Conservation (phyloP, 2,113 vertebrate species). For the Phoxinus phoxinus region DNA sequence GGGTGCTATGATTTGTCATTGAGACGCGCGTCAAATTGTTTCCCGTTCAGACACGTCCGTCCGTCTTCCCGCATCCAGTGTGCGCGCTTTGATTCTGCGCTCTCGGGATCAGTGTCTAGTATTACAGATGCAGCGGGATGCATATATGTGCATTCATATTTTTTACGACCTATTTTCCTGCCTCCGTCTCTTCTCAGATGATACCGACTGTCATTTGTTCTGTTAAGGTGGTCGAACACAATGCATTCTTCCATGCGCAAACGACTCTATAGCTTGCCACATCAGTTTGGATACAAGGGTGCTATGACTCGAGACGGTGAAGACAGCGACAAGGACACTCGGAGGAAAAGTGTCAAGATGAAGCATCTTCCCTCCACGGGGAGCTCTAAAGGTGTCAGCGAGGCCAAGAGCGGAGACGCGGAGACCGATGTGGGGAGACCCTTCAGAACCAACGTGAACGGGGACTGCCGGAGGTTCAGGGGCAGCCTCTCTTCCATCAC, state of each 20-base stretch:
- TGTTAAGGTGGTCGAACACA: conserved; percentile 47
- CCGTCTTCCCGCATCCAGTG: conserved; percentile 73
- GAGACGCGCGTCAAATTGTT: conserved; percentile 65
- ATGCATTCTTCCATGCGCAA: conserved; percentile 97
- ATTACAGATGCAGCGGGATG: conserved; percentile 60
- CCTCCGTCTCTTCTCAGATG: conserved; percentile 22
- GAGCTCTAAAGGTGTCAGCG: conserved; percentile 74
- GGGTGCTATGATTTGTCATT: conserved; percentile 77
- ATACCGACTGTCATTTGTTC: conserved; percentile 43
- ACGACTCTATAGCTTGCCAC: conserved; percentile 95
- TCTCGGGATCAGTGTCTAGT: conserved; percentile 61
- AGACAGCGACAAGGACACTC: conserved; percentile 84
- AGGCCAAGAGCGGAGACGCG: conserved; percentile 75
- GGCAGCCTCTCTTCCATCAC: conserved; percentile 92
- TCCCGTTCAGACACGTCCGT: conserved; percentile 72
- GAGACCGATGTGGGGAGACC: conserved; percentile 78
- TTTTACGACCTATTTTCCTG: conserved; percentile 29
- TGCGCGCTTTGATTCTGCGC: conserved; percentile 60
- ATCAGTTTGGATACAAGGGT: conserved; percentile 89
- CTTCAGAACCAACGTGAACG: conserved; percentile 90
- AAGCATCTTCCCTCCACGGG: conserved; percentile 82
- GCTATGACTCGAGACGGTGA: conserved; percentile 86
- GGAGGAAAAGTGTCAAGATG: conserved; percentile 90
- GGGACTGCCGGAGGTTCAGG: conserved; percentile 91
- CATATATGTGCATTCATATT: conserved; percentile 60